Evolutionary conservation across 2,113 vertebrate species (phyloP).

Genomic region (Naja naja): DNA sequence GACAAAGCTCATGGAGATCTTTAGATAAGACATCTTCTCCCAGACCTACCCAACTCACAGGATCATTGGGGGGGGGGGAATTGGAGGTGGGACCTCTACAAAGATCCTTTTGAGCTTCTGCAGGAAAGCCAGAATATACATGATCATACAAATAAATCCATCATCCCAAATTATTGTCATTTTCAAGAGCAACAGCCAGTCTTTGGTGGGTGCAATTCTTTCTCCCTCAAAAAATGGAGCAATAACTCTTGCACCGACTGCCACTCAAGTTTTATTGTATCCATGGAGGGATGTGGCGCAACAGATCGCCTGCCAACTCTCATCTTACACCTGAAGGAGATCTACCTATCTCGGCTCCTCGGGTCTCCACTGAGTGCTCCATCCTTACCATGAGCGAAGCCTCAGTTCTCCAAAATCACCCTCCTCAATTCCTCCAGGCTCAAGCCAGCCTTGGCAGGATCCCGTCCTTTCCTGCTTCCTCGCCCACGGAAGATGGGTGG

Average conservation of each 20-base stretch:
- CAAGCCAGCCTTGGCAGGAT: not conserved
- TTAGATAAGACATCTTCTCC: not conserved
- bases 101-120: not conserved
- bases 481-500: not conserved
- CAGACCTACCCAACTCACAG: not conserved
- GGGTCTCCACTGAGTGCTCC: not conserved
- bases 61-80: not conserved
- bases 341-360: not conserved
- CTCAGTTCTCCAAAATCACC: not conserved
- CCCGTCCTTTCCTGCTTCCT: not conserved
- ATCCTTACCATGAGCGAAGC: not conserved
- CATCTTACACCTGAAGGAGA: not conserved
- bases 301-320: not conserved
- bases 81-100: not conserved
- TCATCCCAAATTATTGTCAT: not conserved
- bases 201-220: not conserved
- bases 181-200: not conserved
- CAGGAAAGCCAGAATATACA: not conserved
- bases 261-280: not conserved
- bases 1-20: not conserved
- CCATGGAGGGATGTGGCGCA: not conserved
- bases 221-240: not conserved
- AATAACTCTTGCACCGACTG: not conserved
- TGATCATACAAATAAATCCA: not conserved
- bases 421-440: not conserved